Percentiles rank a stretch among this genome's conserved stretches.
These are phyloP conservation scores for Dyspetes luteomarginatus DNA, from an alignment of 2,888 invertebrate species.

Conservation along the genomic window DNA sequence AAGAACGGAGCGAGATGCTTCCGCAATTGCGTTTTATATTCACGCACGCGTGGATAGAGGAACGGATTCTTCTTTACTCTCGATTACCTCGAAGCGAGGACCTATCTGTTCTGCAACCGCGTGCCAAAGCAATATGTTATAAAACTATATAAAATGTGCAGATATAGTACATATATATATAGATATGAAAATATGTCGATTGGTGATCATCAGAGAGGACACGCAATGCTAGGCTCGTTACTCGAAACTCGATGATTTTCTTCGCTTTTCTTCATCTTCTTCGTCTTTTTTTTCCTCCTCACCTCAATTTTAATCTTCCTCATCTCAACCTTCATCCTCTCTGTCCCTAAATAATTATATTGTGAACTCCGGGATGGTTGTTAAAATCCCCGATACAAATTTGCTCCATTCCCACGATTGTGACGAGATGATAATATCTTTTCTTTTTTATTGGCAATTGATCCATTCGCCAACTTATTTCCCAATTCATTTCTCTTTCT, in stretches of 20 bases:
- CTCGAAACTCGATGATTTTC: background rate
- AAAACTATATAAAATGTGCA: too few relatives aligned
- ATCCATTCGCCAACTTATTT: background rate
- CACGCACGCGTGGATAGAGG: constrained; percentile 11
- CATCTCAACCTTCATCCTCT: background rate
- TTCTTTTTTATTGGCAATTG: background rate
- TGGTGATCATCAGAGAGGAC: background rate
- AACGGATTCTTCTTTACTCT: constrained; percentile 1
- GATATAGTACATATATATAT: background rate
- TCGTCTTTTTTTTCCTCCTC: background rate
- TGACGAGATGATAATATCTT: constrained; percentile 8
- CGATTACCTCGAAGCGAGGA: background rate
- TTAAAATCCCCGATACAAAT: background rate
- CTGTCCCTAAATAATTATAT: background rate
- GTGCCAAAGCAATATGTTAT: background rate
- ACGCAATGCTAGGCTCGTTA: background rate
- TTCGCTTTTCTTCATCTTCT: background rate
- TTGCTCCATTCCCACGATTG: constrained; percentile 49
- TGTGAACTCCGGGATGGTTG: background rate
- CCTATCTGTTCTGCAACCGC: background rate
- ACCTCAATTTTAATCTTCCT: background rate
- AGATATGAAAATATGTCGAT: background rate
- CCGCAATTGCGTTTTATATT: constrained; percentile 54
- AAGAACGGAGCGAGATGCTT: constrained; percentile 49
- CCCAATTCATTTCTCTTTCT: background rate